These are phyloP conservation scores for Thryonomys swinderianus DNA, from an alignment of 2,113 vertebrate species.

Conservation along the genomic window DNA sequence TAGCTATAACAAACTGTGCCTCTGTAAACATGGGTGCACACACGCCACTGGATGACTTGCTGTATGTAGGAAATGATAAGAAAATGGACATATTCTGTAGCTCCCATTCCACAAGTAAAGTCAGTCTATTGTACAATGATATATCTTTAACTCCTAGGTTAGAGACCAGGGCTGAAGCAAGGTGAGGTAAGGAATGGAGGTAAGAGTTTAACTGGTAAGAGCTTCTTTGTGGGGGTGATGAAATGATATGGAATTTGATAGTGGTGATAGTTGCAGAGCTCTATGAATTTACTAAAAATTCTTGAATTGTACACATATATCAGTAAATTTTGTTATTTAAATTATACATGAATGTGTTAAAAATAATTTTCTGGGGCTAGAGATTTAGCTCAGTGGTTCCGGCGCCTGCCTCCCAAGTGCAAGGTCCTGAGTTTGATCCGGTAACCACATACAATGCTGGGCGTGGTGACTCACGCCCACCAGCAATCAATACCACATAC, in stretches of 20 bases:
- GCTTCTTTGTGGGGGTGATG: neutral
- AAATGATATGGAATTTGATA: neutral
- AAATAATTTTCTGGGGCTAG: constrained; percentile 2
- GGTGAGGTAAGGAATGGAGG: no score
- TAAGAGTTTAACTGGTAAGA: neutral
- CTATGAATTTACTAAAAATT: neutral
- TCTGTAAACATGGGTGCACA: no score
- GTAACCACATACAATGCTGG: no score
- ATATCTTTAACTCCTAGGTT: neutral
- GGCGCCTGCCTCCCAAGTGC: no score
- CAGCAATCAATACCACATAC: no score
- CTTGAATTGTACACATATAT: neutral
- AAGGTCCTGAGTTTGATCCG: no score
- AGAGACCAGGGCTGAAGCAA: neutral
- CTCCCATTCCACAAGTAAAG: neutral
- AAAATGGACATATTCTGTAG: neutral
- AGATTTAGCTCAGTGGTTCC: no score
- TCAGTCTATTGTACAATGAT: neutral
- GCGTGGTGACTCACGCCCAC: no score
- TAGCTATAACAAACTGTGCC: no score
- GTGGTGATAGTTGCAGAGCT: neutral
- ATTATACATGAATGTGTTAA: neutral
- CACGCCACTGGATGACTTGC: neutral
- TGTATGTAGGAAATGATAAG: neutral
- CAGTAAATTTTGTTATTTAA: constrained; percentile 26